Evolutionary conservation across 1,140 invertebrate species (phyloP).

Genomic region (Papilio glaucus): DNA sequence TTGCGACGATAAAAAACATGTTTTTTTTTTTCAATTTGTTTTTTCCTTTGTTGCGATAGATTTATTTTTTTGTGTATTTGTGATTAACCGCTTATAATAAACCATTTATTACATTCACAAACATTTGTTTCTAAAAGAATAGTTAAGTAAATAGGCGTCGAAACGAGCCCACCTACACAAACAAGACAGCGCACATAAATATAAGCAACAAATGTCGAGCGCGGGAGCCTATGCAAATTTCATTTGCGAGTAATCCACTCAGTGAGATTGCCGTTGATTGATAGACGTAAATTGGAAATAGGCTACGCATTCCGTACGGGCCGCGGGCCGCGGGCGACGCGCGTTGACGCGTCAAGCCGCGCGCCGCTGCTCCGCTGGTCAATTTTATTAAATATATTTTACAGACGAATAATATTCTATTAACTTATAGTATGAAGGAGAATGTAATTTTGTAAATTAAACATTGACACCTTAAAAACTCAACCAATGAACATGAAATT

Average conservation of each 20-base stretch:
- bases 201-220: slow-evolving; percentile 57
- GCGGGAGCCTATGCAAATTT: slow-evolving; percentile 85
- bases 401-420: no score
- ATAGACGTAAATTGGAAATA: slow-evolving; percentile 87
- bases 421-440: no score
- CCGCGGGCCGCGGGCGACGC: slow-evolving; percentile 54
- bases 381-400: slow-evolving; percentile 10
- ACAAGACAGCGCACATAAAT: slow-evolving; percentile 55
- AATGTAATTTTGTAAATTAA: no score
- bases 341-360: slow-evolving; percentile 11
- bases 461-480: no score
- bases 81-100: no score
- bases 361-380: background rate
- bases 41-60: no score
- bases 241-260: slow-evolving; percentile 86
- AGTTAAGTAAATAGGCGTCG: background rate
- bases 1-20: no score
- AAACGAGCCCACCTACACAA: slow-evolving; percentile 35
- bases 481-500: no score
- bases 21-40: no score
- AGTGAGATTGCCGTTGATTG: slow-evolving; percentile 86
- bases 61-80: no score
- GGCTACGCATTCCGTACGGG: slow-evolving; percentile 57
- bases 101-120: background rate
- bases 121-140: background rate